These are phyloP conservation scores for Catalaphyllia jardinei DNA, from an alignment of 64 coral and sea anemone genomes.

Conservation along the genomic window DNA sequence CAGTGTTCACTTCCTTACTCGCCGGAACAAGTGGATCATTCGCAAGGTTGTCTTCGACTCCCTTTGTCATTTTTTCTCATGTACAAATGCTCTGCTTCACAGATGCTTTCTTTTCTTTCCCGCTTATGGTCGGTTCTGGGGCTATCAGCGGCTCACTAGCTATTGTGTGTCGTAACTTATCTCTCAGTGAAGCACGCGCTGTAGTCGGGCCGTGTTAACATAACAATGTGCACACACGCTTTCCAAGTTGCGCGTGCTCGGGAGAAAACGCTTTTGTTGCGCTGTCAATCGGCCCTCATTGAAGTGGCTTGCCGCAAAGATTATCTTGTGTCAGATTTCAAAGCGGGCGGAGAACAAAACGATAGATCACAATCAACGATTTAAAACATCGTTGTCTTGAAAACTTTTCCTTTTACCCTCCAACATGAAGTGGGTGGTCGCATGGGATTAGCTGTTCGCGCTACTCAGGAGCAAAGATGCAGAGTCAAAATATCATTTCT, in stretches of 20 bases:
- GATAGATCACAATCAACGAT: no score
- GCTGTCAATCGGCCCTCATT: neutral
- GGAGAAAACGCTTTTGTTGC: neutral
- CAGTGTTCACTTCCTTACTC: constrained; percentile 63
- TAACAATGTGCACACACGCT: constrained; percentile 26
- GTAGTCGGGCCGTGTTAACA: neutral
- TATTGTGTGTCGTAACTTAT: constrained; percentile 43
- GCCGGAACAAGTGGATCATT: constrained; percentile 17
- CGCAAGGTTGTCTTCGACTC: constrained; percentile 23
- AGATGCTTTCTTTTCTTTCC: constrained; percentile 41
- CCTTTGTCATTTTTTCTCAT: constrained; percentile 35
- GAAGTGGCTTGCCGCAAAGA: neutral
- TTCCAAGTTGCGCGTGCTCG: constrained; percentile 21
- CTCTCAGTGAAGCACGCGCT: constrained; percentile 33
- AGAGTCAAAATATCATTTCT: no score
- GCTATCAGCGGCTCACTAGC: constrained; percentile 7
- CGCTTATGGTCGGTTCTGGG: neutral
- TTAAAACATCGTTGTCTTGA: no score
- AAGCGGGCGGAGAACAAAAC: no score
- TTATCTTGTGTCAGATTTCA: neutral
- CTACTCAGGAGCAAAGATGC: no score
- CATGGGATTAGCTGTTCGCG: no score
- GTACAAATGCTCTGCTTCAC: constrained; percentile 19
- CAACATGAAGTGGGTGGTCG: no score
- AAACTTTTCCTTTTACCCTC: no score